Conservation (phyloP, 1,140 invertebrate species). For the Elysia chlorotica region DNA sequence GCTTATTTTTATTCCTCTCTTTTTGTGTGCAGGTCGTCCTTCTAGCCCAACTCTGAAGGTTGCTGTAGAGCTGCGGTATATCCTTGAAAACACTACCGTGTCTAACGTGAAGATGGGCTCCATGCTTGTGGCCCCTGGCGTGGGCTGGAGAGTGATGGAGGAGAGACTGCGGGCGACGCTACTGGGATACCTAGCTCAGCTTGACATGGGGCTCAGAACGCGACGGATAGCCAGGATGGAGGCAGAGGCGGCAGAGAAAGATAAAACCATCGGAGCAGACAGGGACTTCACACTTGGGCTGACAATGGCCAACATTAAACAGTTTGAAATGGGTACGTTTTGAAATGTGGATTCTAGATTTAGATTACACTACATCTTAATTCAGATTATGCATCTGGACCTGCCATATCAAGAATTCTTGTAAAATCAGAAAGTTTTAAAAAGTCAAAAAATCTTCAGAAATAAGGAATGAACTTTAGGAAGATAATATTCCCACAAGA, state of each 20-base stretch:
- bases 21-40: neutral
- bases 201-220: slow-evolving; percentile 49
- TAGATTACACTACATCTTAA: no score
- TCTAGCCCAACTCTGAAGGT: slow-evolving; percentile 3
- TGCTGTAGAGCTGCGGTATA: slow-evolving; percentile 21
- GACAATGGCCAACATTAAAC: slow-evolving; percentile 39
- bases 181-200: slow-evolving; percentile 37
- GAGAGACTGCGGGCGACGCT: slow-evolving; percentile 36
- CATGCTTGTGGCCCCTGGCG: slow-evolving; percentile 33
- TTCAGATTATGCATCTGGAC: neutral
- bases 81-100: slow-evolving; percentile 20
- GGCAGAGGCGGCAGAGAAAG: slow-evolving; percentile 34
- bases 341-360: no score
- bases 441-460: no score
- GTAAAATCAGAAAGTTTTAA: no score
- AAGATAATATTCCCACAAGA: no score
- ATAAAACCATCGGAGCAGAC: slow-evolving; percentile 18
- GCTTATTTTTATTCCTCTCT: no score
- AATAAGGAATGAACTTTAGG: no score
- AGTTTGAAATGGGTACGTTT: slow-evolving; percentile 48
- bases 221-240: slow-evolving; percentile 45
- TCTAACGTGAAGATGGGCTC: slow-evolving; percentile 37
- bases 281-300: slow-evolving; percentile 46
- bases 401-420: neutral
- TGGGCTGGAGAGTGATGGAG: slow-evolving; percentile 48